These are phyloP conservation scores for Tupiocoris notatus DNA, from an alignment of 2,888 invertebrate genomes.

Conservation along the genomic window DNA sequence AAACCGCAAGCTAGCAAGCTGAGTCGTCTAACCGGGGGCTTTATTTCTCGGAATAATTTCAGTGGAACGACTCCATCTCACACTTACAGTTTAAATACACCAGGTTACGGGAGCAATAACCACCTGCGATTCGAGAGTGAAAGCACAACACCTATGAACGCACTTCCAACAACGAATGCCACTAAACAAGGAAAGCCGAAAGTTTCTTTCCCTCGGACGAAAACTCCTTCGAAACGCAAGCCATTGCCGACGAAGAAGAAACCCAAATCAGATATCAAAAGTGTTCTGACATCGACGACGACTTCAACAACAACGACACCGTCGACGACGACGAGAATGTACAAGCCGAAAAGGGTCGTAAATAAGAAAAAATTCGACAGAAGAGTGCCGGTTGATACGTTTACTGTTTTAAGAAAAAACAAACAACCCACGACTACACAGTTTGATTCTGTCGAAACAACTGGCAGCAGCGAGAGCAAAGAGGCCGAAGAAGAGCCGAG, in stretches of 20 bases:
- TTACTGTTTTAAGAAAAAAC: slow-evolving; percentile 43
- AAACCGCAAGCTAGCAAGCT: slow-evolving; percentile 7
- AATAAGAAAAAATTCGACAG: slow-evolving; percentile 42
- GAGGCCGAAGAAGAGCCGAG: slow-evolving; percentile 14
- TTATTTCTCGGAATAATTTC: slow-evolving; percentile 16
- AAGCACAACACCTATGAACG: slow-evolving; percentile 18
- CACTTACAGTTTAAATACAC: slow-evolving; percentile 22
- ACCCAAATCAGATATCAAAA: slow-evolving; percentile 8
- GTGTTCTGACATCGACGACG: slow-evolving; percentile 14
- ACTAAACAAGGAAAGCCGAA: slow-evolving; percentile 35
- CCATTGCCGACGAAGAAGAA: slow-evolving; percentile 10
- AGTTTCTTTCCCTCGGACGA: slow-evolving; percentile 42
- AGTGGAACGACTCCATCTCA: slow-evolving; percentile 1
- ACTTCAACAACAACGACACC: slow-evolving; percentile 46
- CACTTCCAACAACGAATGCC: neutral
- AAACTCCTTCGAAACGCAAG: slow-evolving; percentile 26
- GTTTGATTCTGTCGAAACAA: neutral
- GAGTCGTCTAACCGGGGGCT: slow-evolving; percentile 42
- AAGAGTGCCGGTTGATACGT: slow-evolving; percentile 45
- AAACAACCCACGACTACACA: slow-evolving; percentile 5
- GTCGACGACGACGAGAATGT: slow-evolving; percentile 47
- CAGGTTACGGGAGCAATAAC: slow-evolving; percentile 7
- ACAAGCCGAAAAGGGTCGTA: slow-evolving; percentile 47
- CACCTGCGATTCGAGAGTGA: neutral
- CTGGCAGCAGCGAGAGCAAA: neutral